A percentile compares a stretch with the other conserved stretches of the same genome.
phyloP scores from a whole-genome alignment of 2,888 invertebrate species.

The Pristionchus japonicus region DNA sequence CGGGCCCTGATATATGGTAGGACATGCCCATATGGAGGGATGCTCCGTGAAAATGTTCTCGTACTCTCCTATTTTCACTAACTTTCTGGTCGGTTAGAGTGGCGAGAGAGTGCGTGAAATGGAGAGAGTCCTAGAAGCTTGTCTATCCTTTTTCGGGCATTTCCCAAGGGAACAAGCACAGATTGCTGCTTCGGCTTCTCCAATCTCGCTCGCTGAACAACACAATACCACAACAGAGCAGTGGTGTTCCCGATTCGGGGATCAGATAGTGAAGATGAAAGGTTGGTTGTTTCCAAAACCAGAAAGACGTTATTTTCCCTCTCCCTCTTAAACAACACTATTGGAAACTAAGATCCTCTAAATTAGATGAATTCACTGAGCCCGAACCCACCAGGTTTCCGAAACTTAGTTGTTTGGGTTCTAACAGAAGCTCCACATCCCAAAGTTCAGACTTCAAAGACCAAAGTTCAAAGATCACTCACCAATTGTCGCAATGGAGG shows the following conservation, averaged over 20 bases:
- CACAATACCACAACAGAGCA: neutral
- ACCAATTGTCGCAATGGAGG: neutral
- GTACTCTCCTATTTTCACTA: neutral
- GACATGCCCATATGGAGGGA: neutral
- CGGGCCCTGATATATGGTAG: neutral
- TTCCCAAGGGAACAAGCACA: neutral
- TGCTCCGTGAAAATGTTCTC: too few species aligned
- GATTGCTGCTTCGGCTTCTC: neutral
- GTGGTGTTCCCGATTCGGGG: neutral
- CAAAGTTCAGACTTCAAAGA: too few species aligned
- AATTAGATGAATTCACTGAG: neutral
- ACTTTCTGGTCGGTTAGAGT: neutral
- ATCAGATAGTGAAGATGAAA: neutral
- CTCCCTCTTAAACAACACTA: neutral
- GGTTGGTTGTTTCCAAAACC: neutral
- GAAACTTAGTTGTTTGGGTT: too few species aligned
- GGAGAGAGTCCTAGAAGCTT: neutral
- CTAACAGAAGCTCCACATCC: neutral
- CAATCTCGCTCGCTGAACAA: neutral
- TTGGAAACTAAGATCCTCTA: neutral
- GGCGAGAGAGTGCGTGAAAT: neutral
- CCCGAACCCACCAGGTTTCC: neutral
- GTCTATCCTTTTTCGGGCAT: neutral
- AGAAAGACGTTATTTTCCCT: too few species aligned
- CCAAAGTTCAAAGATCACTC: slow-evolving; percentile 11